Evolutionary conservation across 2,888 invertebrate genomes (phyloP).

Genomic region (Listrodromus nycthemerus): DNA sequence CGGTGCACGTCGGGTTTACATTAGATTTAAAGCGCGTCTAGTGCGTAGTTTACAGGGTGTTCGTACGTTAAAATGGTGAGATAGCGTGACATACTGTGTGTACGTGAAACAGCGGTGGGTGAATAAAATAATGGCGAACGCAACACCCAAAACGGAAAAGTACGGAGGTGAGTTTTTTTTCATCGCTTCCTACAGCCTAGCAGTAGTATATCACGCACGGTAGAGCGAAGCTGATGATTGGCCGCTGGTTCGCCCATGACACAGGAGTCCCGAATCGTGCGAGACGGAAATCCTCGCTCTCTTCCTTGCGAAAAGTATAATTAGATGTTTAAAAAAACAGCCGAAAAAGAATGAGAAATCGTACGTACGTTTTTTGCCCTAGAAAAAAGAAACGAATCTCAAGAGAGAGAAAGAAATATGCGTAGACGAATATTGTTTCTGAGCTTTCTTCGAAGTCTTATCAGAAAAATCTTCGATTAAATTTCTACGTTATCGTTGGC

Average conservation of each 20-base stretch:
- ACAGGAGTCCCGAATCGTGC: slow-evolving; percentile 42
- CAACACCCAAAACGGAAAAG: slow-evolving; percentile 83
- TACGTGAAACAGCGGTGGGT: slow-evolving; percentile 57
- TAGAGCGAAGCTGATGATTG: slow-evolving; percentile 64
- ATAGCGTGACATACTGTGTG: slow-evolving; percentile 72
- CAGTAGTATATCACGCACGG: slow-evolving; percentile 50
- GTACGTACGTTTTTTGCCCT: background rate
- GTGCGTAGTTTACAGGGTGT: slow-evolving; percentile 78
- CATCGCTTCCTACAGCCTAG: slow-evolving; percentile 11
- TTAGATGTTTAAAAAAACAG: background rate
- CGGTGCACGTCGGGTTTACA: slow-evolving; percentile 83
- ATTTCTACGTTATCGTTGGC: slow-evolving; percentile 7
- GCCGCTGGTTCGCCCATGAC: slow-evolving; percentile 57
- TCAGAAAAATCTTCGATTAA: slow-evolving; percentile 7
- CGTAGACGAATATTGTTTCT: background rate
- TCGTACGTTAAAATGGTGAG: slow-evolving; percentile 80
- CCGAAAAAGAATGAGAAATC: background rate
- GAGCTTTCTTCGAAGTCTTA: background rate
- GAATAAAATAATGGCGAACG: slow-evolving; percentile 76
- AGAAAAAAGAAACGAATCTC: background rate
- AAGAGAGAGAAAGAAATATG: background rate
- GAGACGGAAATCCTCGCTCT: slow-evolving; percentile 4
- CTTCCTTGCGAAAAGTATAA: background rate
- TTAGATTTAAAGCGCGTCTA: slow-evolving; percentile 81
- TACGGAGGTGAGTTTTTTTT: slow-evolving; percentile 79